phyloP scores from a whole-genome alignment of 1,140 invertebrate genomes.

The Nilaparvata lugens region DNA sequence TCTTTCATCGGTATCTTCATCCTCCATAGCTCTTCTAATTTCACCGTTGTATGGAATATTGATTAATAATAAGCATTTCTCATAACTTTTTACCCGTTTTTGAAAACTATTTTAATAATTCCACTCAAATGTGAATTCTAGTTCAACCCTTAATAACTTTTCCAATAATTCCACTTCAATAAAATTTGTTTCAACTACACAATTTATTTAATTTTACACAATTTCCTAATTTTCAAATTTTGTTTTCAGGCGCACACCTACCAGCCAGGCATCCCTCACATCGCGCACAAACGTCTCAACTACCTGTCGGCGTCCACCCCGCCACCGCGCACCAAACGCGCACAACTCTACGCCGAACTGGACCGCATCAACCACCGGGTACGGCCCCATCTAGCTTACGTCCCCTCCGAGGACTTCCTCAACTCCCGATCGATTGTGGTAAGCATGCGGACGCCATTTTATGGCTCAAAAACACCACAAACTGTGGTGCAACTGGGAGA shows the following conservation, averaged over 20 bases:
- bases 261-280: slow-evolving; percentile 38
- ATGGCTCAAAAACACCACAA: no score
- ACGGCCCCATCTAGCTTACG: slow-evolving; percentile 47
- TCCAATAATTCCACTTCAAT: no score
- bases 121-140: no score
- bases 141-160: no score
- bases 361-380: slow-evolving; percentile 57
- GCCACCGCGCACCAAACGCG: slow-evolving; percentile 51
- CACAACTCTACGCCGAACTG: slow-evolving; percentile 57
- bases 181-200: no score
- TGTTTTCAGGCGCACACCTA: slow-evolving; percentile 1
- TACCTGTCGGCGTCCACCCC: slow-evolving; percentile 41
- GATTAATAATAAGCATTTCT: no score
- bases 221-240: neutral
- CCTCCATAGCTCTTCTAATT: no score
- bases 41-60: no score
- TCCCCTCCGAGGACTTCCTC: slow-evolving; percentile 59
- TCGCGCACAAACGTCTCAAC: slow-evolving; percentile 54
- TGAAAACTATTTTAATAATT: no score
- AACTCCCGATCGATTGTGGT: slow-evolving; percentile 62
- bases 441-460: slow-evolving; percentile 34
- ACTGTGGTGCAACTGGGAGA: no score
- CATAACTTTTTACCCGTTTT: no score
- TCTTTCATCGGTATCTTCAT: no score
- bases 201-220: neutral